Evolutionary conservation across 2,888 invertebrate species (phyloP), one percentile per base, ranked within the genome.

Genomic region (Pyralis farinalis): DNA sequence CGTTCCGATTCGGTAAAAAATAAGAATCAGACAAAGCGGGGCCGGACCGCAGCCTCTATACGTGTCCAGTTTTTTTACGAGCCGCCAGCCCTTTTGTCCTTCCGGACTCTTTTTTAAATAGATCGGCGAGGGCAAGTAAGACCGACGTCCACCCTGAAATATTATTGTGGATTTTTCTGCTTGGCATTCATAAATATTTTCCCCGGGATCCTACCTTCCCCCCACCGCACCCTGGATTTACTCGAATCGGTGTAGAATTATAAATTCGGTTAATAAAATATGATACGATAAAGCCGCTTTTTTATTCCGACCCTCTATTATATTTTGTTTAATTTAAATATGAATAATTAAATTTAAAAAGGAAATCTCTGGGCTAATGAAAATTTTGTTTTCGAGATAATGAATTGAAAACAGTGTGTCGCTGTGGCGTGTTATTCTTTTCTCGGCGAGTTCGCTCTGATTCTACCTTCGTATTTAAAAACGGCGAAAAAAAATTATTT

Each of bases 271-370:
- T 86, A 86, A 86, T 87, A 87, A 88, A 87, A 88, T 86, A 87
- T 87, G 82, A 85, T 83, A 84, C 81, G 87, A 87, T 86, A 87
- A 85, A 82, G 78, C 84, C 76, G 81, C 75, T 69, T 75, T 75
- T 76, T 82, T 77, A 67, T 72, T 69, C 65, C 77, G 71, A 78
- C 79, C 85, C 83, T 84, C 84, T 86, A 87, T 87, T 87, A 86
- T 88, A 86, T 87, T 87, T 82, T 87, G 86, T 87, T 86, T 86
- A 88, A 87, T 87, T 88, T 86, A 87, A 87, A 87, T 86, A 86
- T 87, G 86, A 86, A 87, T 88, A 87, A 87, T 87, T 88, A 84
- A 86, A 83, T 85, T 82, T 80, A 82, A 85, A 86, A 85, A 83
- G 80, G 85, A 84, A 86, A 85, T 84, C 86, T 83, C 79, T 79